Evolutionary conservation across 2,113 vertebrate genomes (phyloP).

Genomic region (Mystacornis crossleyi): DNA sequence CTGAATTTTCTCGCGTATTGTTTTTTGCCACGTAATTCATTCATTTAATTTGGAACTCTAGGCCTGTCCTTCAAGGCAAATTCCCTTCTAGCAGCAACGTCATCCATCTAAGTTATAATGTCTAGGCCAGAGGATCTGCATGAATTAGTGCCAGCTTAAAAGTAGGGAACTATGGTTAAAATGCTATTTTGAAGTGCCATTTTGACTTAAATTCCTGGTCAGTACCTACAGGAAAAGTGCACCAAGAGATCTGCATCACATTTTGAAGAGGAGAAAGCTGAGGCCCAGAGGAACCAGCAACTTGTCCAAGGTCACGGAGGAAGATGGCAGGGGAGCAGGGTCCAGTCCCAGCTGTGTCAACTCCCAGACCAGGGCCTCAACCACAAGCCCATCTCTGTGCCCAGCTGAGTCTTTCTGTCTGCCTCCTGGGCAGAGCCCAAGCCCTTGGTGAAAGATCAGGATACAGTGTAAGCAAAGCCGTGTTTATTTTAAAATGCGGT

Average conservation of each 20-base stretch:
- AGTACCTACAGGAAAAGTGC: background rate
- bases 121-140: background rate
- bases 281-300: background rate
- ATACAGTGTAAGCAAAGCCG: conserved; percentile 41
- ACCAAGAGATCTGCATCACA: background rate
- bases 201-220: background rate
- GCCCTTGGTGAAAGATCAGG: conserved; percentile 11
- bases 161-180: background rate
- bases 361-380: conserved; percentile 15
- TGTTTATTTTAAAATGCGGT: conserved; percentile 49
- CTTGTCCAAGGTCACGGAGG: background rate
- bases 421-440: conserved; percentile 28
- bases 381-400: conserved; percentile 23
- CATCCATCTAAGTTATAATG: background rate
- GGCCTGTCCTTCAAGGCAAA: background rate
- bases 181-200: background rate
- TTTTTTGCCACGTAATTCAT: background rate
- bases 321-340: background rate
- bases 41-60: background rate
- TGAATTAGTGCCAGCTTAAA: background rate
- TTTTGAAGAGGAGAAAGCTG: background rate
- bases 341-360: conserved; percentile 47
- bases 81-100: background rate
- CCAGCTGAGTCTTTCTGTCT: conserved; percentile 44
- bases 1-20: background rate